These are phyloP conservation scores for Ataeniobius toweri DNA, from an alignment of 2,797 vertebrate genomes.

Conservation along the genomic window DNA sequence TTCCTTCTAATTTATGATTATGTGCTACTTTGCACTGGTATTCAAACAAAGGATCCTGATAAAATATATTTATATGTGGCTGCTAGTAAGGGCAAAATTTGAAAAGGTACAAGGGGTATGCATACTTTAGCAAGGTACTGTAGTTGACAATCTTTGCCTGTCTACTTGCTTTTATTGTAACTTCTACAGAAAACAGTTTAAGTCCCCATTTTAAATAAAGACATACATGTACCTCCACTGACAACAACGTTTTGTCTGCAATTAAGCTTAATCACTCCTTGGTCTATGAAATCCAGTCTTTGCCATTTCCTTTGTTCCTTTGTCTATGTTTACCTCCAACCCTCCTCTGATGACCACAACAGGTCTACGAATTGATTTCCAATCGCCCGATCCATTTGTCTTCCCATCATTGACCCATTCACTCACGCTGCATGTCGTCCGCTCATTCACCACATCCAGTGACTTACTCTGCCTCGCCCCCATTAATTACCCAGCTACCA, in stretches of 20 bases:
- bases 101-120: neutral
- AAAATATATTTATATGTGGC: neutral
- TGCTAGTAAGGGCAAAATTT: neutral
- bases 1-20: neutral
- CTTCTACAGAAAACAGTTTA: slow-evolving; percentile 6
- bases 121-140: neutral
- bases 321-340: slow-evolving; percentile 14
- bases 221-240: neutral
- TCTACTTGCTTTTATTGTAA: slow-evolving; percentile 17
- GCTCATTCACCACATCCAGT: slow-evolving; percentile 33
- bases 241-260: slow-evolving; percentile 1
- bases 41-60: neutral
- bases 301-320: slow-evolving; percentile 19
- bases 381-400: slow-evolving; percentile 41
- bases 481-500: slow-evolving; percentile 63
- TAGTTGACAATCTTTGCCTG: slow-evolving; percentile 27
- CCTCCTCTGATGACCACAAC: slow-evolving; percentile 42
- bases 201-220: slow-evolving; percentile 8
- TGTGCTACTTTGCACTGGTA: neutral
- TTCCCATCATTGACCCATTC: slow-evolving; percentile 57
- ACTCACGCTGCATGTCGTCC: slow-evolving; percentile 43
- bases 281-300: slow-evolving; percentile 28
- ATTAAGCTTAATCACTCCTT: slow-evolving; percentile 7
- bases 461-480: slow-evolving; percentile 49
- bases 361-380: slow-evolving; percentile 63